phyloP scores from a whole-genome alignment of 2,113 vertebrate genomes.

The Amazona guildingii region DNA sequence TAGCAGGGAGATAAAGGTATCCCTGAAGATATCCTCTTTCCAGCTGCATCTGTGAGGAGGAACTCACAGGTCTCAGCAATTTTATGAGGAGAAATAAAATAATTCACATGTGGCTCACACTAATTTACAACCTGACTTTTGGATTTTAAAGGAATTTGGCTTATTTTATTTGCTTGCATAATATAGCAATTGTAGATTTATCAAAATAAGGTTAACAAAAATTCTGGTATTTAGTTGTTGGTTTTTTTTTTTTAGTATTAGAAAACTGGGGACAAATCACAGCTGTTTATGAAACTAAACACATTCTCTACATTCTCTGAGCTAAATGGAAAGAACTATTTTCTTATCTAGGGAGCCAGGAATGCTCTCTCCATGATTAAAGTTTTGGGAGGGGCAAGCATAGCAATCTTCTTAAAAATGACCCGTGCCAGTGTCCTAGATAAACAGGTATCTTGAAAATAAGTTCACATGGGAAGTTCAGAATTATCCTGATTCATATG shows the following conservation, averaged over 20 bases:
- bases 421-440: neutral
- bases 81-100: neutral
- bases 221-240: neutral
- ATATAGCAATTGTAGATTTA: neutral
- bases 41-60: neutral
- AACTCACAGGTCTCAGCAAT: neutral
- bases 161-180: neutral
- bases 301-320: neutral
- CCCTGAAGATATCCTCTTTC: neutral
- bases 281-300: neutral
- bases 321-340: neutral
- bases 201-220: neutral
- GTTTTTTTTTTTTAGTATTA: neutral
- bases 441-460: neutral
- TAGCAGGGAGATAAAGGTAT: slow-evolving; percentile 2
- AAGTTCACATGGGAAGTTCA: neutral
- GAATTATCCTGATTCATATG: neutral
- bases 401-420: neutral
- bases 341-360: neutral
- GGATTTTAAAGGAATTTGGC: neutral
- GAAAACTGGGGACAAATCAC: neutral
- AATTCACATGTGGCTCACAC: neutral
- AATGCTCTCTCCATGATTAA: neutral
- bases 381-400: neutral
- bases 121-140: neutral